These are phyloP conservation scores for Sinocyclocheilus rhinocerous DNA, from an alignment of 2,113 vertebrate genomes.

Conservation along the genomic window DNA sequence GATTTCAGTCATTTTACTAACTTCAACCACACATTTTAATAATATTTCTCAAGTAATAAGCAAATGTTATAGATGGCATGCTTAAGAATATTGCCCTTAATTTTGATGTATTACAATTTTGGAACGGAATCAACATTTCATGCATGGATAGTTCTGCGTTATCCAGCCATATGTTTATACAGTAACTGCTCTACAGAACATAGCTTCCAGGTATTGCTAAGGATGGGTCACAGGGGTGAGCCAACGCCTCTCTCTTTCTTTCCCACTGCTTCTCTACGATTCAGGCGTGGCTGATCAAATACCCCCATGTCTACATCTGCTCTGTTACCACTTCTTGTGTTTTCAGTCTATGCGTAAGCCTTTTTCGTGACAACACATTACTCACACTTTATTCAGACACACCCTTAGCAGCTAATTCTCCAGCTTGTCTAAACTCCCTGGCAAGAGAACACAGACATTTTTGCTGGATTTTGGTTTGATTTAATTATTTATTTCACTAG, in stretches of 20 bases:
- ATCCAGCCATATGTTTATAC: neutral
- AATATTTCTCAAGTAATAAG: neutral
- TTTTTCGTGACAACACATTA: neutral
- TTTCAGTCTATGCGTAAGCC: neutral
- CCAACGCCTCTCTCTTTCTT: neutral
- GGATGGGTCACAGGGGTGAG: neutral
- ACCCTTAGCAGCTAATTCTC: neutral
- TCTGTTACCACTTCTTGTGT: slow-evolving; percentile 15
- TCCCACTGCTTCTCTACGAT: neutral
- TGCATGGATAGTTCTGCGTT: neutral
- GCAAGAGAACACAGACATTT: neutral
- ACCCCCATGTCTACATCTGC: neutral
- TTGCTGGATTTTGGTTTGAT: neutral
- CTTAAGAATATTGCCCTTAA: neutral
- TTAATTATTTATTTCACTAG: neutral
- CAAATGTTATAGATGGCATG: neutral
- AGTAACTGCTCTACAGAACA: neutral
- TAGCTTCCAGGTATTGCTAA: neutral
- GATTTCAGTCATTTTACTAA: neutral
- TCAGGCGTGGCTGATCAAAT: slow-evolving; percentile 14
- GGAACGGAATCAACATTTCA: neutral
- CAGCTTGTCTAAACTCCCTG: neutral
- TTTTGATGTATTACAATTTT: neutral
- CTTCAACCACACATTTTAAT: neutral
- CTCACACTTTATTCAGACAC: slow-evolving; percentile 1